Evolutionary conservation across 2,113 vertebrate genomes (phyloP).

Genomic region (Quiscalus mexicanus): DNA sequence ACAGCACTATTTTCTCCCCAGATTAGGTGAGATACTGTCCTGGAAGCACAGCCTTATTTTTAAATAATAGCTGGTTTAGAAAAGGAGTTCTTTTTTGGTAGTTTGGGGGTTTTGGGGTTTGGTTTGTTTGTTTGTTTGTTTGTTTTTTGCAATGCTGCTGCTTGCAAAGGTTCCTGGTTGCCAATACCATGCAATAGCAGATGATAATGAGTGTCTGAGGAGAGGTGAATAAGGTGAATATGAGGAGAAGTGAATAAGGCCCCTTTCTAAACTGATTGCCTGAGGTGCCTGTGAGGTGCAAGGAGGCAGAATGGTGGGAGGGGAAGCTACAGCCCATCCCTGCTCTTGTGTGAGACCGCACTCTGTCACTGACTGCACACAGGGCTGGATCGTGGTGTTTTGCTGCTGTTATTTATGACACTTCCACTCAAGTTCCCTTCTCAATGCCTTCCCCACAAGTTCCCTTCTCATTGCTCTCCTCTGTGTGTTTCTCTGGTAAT

Average conservation of each 20-base stretch:
- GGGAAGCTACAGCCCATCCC: background rate
- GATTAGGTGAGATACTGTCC: background rate
- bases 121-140: background rate
- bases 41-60: background rate
- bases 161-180: background rate
- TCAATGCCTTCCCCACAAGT: background rate
- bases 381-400: background rate
- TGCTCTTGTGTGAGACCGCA: background rate
- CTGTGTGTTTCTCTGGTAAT: background rate
- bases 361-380: background rate
- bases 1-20: background rate
- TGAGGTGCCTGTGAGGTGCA: background rate
- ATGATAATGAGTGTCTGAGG: background rate
- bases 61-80: background rate
- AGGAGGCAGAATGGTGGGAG: background rate
- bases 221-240: background rate
- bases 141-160: background rate
- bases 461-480: background rate
- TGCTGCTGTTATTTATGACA: background rate
- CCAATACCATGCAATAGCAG: background rate
- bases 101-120: background rate
- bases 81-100: background rate
- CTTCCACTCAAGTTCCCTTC: background rate
- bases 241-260: background rate
- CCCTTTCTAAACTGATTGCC: background rate